Conservation (phyloP, 2,888 invertebrate species). For the Drosophila tanythrix region DNA sequence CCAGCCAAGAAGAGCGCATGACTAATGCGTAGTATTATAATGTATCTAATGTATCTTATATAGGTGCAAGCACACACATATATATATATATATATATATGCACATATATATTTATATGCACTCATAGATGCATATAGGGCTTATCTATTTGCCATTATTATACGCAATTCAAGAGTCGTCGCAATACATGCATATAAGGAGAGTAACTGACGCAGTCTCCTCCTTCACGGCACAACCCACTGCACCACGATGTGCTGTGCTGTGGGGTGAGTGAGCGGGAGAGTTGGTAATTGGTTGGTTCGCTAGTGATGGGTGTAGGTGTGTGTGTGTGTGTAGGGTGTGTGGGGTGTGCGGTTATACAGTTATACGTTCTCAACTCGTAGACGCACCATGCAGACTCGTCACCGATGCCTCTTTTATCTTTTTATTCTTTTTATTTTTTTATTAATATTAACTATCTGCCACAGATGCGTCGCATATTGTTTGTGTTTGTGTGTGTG, state of each 20-base stretch:
- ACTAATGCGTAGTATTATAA: constrained; percentile 25
- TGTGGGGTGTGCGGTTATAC: not conserved
- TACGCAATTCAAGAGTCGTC: constrained; percentile 30
- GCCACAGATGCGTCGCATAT: constrained; percentile 44
- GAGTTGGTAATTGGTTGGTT: constrained; percentile 3
- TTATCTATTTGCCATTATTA: constrained; percentile 50
- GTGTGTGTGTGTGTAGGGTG: not conserved
- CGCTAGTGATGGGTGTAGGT: not conserved
- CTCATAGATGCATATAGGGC: constrained; percentile 1
- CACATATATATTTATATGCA: not conserved
- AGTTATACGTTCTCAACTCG: constrained; percentile 20
- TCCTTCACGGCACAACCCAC: not conserved
- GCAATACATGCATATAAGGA: constrained; percentile 26
- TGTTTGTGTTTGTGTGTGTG: constrained; percentile 3
- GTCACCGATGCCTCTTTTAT: constrained; percentile 8
- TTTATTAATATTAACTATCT: constrained; percentile 32
- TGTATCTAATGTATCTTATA: constrained; percentile 1
- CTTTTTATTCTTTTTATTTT: constrained; percentile 3
- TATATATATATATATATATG: not conserved
- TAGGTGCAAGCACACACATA: not conserved
- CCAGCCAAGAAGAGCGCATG: constrained; percentile 24
- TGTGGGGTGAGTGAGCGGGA: not conserved
- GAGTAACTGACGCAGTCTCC: constrained; percentile 19
- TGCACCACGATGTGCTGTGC: not conserved
- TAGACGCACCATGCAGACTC: constrained; percentile 30